Evolutionary conservation across 2,113 vertebrate genomes (phyloP), one percentile per base, ranked within the genome.

Genomic region (Symphodus melops): DNA sequence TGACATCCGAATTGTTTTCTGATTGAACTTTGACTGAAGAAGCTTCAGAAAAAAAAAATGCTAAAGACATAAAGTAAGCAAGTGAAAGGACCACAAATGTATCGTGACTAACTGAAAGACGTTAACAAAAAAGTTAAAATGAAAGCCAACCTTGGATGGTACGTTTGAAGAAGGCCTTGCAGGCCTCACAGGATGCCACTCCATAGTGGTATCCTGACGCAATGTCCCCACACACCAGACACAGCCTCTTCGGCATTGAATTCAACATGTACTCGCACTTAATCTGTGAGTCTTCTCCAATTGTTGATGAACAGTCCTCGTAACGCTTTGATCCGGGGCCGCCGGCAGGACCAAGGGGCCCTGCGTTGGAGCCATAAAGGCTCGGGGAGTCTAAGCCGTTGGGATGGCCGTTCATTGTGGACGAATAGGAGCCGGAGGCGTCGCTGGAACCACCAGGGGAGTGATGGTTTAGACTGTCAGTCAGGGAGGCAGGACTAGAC

Each of bases 261-360:
- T 99, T 99, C 86, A 99, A 96, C 98, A 99, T 99, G 86, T 99
- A 99, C 93, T 99, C 98, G 88, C 98, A 99, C 94, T 99, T 99
- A 90, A 98, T 99, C 95, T 98, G 97, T 13, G 98, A 97, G 84
- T 99, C 98, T 94, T 99, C 97, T 0, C 96, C 95, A 0, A 99
- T 98, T 70, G 97, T 99, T 88, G 97, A 98, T 75, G 98, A 98
- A 93, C 98, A 99, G 94, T 99, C 98, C 1, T 99, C 98, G 2
- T 98, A 99, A 72, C 97, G 96, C 94, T 99, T 99, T 82, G 97
- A 92, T 61, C 89, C 94, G 67, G 96, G 96, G 0, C 97, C 95
- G 9, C 96, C 95, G 0, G 95, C 95, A 36, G 96, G 96, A 44
- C 96, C 97, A 14, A 99, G 94, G 80, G 89, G 63, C 56, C 96